Evolutionary conservation across 2,888 invertebrate species (phyloP).

Genomic region (Danaus chrysippus): DNA sequence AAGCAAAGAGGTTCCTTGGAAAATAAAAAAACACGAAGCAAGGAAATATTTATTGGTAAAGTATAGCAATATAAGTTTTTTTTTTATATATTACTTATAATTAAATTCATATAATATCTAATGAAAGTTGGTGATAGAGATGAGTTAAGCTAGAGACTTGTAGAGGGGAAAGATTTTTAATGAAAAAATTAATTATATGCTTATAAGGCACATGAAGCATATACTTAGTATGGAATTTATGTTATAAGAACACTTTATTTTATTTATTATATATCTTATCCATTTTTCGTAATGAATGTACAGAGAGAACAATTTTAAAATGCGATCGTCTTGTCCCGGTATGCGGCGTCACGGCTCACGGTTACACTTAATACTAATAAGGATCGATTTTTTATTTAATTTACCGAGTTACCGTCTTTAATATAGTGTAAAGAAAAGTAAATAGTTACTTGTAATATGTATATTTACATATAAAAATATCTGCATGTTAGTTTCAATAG

Average conservation of each 20-base stretch:
- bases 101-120: too few relatives aligned
- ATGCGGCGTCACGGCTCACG: slow-evolving; percentile 42
- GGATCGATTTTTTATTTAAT: slow-evolving; percentile 34
- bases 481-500: neutral
- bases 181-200: too few relatives aligned
- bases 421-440: too few relatives aligned
- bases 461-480: neutral
- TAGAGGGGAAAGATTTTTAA: too few relatives aligned
- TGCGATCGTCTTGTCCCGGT: slow-evolving; percentile 38
- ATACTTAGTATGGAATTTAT: neutral
- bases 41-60: neutral
- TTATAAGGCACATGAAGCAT: neutral
- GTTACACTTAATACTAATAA: slow-evolving; percentile 34
- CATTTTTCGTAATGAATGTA: slow-evolving; percentile 7
- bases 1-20: slow-evolving; percentile 38
- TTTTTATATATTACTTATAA: too few relatives aligned
- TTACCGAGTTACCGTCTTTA: slow-evolving; percentile 7
- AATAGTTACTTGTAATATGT: too few relatives aligned
- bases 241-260: neutral
- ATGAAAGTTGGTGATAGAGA: too few relatives aligned
- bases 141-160: too few relatives aligned
- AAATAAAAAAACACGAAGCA: slow-evolving; percentile 26
- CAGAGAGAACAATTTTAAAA: slow-evolving; percentile 28
- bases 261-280: slow-evolving; percentile 15
- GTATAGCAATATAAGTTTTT: too few relatives aligned